Conservation (phyloP, 53 echinoderm and acorn worm species). For the Paracentrotus lividus region DNA sequence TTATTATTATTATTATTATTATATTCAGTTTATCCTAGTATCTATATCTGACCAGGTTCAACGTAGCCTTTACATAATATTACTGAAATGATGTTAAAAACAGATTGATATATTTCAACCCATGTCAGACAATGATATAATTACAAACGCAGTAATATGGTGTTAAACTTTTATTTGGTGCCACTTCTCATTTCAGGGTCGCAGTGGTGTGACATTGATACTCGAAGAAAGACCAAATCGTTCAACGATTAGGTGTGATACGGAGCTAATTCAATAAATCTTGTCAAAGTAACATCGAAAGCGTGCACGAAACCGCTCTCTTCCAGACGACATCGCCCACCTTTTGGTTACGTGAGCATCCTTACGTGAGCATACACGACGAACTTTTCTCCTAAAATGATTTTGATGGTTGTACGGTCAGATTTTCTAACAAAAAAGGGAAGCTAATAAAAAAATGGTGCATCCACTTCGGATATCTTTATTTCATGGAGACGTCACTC, state of each 20-base stretch:
- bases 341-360: neutral
- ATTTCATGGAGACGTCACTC: conserved; percentile 22
- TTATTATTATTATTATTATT: no score
- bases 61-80: no score
- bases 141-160: no score
- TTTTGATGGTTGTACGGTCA: neutral
- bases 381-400: neutral
- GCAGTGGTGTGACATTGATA: neutral
- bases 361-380: neutral
- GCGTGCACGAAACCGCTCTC: neutral
- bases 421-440: neutral
- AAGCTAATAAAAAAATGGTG: neutral
- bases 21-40: no score
- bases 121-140: no score
- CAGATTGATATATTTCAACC: no score
- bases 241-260: neutral
- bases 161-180: no score
- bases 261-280: neutral
- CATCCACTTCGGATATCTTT: neutral
- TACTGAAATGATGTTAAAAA: no score
- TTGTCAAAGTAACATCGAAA: neutral
- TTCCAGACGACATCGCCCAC: neutral
- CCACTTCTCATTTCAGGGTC: neutral
- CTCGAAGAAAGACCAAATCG: neutral
- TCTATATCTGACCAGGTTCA: no score